Evolutionary conservation across 2,888 invertebrate genomes (phyloP), one percentile per base, ranked within the genome.

Genomic region (Parascotia fuliginaria): DNA sequence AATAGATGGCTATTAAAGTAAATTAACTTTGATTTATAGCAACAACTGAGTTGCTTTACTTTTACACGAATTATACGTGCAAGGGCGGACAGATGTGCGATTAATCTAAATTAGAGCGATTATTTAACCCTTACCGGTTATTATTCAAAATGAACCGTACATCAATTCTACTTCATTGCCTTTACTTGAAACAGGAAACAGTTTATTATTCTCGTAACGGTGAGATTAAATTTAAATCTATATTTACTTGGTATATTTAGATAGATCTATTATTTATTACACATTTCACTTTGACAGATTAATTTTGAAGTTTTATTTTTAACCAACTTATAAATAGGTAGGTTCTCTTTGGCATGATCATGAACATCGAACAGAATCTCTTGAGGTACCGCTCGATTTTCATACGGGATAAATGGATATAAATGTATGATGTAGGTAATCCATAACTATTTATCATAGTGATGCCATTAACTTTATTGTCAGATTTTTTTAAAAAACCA

Each of bases 101-200:
- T 87, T 84, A 82, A 87, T 87, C 81, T 83, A 81, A 81, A 87
- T 86, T 85, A 87, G 78, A 78, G 67, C 76, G 74, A 83, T 85
- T 81, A 85, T 78, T 75, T 73, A 81, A 85, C 84, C 85, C 87
- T 85, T 83, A 76, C 75, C 70, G 66, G 70, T 72, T 73, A 79
- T 81, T 73, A 75, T 70, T 70, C 65, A 64, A 68, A 73, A 73
- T 52, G 57, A 42, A 48, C 50, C 29, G 58, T 51, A 47, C 67
- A 68, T 71, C 58, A 51, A 71, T 64, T 68, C 34, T 39, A 58
- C 58, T 65, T 51, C 52, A 59, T 56, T 70, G 60, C 64, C 62
- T 65, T 49, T 60, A 60, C 49, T 54, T 47, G 52, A 60, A 65
- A 56, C 46, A 59, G 52, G 43, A 55, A 67, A 52, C 49, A 42